Evolutionary conservation across 1,140 invertebrate species (phyloP).

Genomic region (Pseudoatta argentina): DNA sequence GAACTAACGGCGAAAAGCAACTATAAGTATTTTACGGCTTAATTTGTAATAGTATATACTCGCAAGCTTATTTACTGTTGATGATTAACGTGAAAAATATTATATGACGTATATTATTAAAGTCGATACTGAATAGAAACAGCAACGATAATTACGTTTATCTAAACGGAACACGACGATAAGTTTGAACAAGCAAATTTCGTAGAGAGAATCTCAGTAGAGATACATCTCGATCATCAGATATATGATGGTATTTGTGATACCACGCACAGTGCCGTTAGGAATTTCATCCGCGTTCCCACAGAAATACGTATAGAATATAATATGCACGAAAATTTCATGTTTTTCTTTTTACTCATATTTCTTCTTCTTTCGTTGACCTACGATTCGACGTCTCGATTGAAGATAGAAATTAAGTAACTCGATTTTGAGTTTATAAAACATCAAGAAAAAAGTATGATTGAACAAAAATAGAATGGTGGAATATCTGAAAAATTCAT

Average conservation of each 20-base stretch:
- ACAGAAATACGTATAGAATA: slow-evolving; percentile 64
- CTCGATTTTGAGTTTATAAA: slow-evolving; percentile 11
- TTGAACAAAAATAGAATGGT: not conserved
- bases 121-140: not conserved
- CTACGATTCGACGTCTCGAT: slow-evolving; percentile 18
- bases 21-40: not conserved
- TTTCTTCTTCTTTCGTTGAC: not conserved
- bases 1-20: slow-evolving; percentile 26
- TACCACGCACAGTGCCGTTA: slow-evolving; percentile 74
- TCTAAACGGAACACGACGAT: slow-evolving; percentile 17
- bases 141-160: slow-evolving; percentile 25
- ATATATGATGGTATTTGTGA: slow-evolving; percentile 2
- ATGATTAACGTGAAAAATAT: slow-evolving; percentile 7
- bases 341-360: slow-evolving; percentile 25
- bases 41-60: slow-evolving; percentile 17
- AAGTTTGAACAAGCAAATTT: slow-evolving; percentile 1
- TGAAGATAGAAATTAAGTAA: slow-evolving; percentile 48
- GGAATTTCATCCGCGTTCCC: slow-evolving; percentile 78
- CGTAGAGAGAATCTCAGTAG: not conserved
- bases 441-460: slow-evolving; percentile 7
- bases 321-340: slow-evolving; percentile 48
- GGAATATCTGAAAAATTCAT: slow-evolving; percentile 50
- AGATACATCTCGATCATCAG: slow-evolving; percentile 30
- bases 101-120: not conserved
- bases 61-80: slow-evolving; percentile 1